Evolutionary conservation across 2,113 vertebrate genomes (phyloP).

Genomic region (Eclectus roratus): DNA sequence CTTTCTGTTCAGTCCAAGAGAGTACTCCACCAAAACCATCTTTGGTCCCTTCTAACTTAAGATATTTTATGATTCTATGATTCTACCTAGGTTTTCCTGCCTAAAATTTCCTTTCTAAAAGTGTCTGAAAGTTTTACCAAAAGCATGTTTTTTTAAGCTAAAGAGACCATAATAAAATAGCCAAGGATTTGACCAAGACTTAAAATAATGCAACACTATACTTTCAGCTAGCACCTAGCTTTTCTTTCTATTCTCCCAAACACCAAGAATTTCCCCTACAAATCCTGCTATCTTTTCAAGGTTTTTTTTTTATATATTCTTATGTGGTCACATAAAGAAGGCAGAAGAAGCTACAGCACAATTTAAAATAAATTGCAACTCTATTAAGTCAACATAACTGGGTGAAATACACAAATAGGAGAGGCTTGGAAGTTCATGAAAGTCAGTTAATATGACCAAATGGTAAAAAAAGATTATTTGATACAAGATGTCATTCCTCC

Average conservation of each 20-base stretch:
- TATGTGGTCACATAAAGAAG: neutral
- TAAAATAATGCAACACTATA: neutral
- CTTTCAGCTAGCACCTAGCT: neutral
- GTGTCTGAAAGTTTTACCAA: neutral
- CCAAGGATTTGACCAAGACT: neutral
- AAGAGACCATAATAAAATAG: neutral
- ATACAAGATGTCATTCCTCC: neutral
- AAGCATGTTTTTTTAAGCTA: neutral
- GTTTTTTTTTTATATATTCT: neutral
- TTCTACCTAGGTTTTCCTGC: too few species aligned
- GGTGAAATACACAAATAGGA: neutral
- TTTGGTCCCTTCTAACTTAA: too few species aligned
- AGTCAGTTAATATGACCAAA: neutral
- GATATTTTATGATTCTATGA: too few species aligned
- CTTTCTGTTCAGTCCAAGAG: conserved; percentile 13
- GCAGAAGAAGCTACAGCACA: neutral
- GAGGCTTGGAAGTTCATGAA: neutral
- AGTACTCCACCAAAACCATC: neutral
- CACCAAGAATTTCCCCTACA: neutral
- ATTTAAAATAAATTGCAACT: neutral
- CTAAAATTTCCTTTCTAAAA: too few species aligned
- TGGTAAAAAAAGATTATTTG: neutral
- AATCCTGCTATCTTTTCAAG: neutral
- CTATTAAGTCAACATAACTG: neutral
- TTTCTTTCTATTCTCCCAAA: neutral